Conservation (phyloP, 2,113 vertebrate genomes). For the Pagrus major region DNA sequence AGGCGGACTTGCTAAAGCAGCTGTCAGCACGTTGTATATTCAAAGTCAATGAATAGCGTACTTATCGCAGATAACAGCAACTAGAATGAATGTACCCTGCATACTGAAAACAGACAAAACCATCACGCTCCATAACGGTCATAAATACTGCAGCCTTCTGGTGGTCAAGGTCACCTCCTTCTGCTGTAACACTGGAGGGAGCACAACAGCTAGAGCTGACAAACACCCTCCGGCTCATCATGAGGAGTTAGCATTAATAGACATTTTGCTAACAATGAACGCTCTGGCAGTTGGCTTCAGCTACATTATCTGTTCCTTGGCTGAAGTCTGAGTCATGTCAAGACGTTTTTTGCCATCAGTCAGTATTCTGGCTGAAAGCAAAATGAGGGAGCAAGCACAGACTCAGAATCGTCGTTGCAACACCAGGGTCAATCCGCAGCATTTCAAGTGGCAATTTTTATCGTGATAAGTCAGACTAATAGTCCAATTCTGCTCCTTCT, state of each 20-base stretch:
- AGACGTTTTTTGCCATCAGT: constrained; percentile 12
- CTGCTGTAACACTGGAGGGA: constrained; percentile 17
- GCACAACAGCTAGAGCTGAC: constrained; percentile 13
- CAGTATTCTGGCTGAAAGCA: not conserved
- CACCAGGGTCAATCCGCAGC: constrained; percentile 2
- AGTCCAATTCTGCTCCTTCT: not conserved
- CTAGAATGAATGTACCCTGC: not conserved
- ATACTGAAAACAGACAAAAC: not conserved
- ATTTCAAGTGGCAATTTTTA: not conserved
- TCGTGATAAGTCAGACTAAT: not conserved
- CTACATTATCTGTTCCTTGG: constrained; percentile 2
- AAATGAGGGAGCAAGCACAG: not conserved
- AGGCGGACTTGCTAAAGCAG: not conserved
- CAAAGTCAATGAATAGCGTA: not conserved
- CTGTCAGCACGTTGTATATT: constrained; percentile 4
- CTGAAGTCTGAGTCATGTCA: constrained; percentile 39
- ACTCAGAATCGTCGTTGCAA: not conserved
- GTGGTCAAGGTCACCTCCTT: constrained; percentile 57
- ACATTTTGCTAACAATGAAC: constrained; percentile 2
- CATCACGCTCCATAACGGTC: not conserved
- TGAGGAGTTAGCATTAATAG: not conserved
- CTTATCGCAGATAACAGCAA: not conserved
- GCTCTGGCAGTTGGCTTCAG: not conserved
- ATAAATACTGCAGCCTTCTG: not conserved
- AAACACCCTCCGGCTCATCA: constrained; percentile 16